Conservation (phyloP, 2,797 vertebrate genomes). For the Decapterus maruadsi region DNA sequence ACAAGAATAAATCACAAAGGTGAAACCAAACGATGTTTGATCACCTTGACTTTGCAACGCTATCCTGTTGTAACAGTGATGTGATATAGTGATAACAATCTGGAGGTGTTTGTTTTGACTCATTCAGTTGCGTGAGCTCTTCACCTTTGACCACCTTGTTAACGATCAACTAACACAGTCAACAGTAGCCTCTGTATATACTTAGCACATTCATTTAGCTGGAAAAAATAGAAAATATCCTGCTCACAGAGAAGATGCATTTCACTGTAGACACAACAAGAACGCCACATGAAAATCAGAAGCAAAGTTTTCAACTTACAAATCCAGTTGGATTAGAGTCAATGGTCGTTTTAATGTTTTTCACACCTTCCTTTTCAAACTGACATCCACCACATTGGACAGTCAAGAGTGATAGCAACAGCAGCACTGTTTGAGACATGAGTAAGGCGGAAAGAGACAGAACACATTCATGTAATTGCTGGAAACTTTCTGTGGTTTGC, state of each 20-base stretch:
- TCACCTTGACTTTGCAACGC: neutral
- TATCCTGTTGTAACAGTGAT: neutral
- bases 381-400: slow-evolving; percentile 84
- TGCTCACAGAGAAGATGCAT: neutral
- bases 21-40: slow-evolving; percentile 15
- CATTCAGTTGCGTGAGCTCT: neutral
- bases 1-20: neutral
- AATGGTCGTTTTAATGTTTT: slow-evolving; percentile 77
- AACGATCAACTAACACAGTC: neutral
- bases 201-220: neutral
- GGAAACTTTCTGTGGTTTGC: slow-evolving; percentile 79
- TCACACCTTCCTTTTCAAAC: slow-evolving; percentile 69
- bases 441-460: slow-evolving; percentile 45
- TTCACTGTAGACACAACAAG: neutral
- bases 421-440: slow-evolving; percentile 76
- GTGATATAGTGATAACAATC: neutral
- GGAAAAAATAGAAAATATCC: neutral
- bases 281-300: neutral
- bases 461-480: slow-evolving; percentile 58
- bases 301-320: slow-evolving; percentile 77
- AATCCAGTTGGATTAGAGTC: slow-evolving; percentile 80
- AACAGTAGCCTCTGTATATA: neutral
- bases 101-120: neutral
- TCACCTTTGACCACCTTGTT: neutral
- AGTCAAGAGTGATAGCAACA: slow-evolving; percentile 84